Evolutionary conservation across 2,888 invertebrate species (phyloP), one percentile per base, ranked within the genome.

Genomic region (Venusia cambrica): DNA sequence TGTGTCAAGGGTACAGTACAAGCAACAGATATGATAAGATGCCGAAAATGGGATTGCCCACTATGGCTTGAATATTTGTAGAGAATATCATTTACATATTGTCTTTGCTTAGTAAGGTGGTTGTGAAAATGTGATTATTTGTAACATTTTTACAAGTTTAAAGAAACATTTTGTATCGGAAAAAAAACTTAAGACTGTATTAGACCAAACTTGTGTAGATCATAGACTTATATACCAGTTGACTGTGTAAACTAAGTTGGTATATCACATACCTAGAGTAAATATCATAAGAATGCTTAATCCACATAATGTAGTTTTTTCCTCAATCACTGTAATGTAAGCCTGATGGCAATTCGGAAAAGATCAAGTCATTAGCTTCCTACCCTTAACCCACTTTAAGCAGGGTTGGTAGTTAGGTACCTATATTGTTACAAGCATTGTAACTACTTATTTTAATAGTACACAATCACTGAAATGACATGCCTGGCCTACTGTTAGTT

Each of bases 21-120:
- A 75, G 87, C 36, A 74, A 84, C 29, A 89, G 88, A 45, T 90
- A 89, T 68, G 87, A 89, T 46, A 85, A 88, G 58, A 40, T 40
- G 35, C 40, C 40, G 13, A 40, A 40, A 27, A 89, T 90, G 62
- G 85, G 87, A 36, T 54, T 88, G 38, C 78, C 88, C 1, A 70
- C 71, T 45, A 78, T 87, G 48, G 76, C 62, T 42, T 73, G 53
- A 48, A 9, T 22, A 13, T 31, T 27, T 10, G n/a, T n/a, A 34
- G 43, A 46, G 48, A 53, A 55, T 56, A 57, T 45, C 51, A 44
- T 32, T 40, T 38, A 48, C 56, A 57, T 58, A 56, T 56, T 24
- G 26, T 5, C 22, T 30, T 4, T 17, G 4, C 5, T 11, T 4
- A 10, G 25, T 13, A 31, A 16, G 26, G 34, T 9, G 41, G 46